Conservation (phyloP, 2,888 invertebrate genomes). For the Apodemia duryi region DNA sequence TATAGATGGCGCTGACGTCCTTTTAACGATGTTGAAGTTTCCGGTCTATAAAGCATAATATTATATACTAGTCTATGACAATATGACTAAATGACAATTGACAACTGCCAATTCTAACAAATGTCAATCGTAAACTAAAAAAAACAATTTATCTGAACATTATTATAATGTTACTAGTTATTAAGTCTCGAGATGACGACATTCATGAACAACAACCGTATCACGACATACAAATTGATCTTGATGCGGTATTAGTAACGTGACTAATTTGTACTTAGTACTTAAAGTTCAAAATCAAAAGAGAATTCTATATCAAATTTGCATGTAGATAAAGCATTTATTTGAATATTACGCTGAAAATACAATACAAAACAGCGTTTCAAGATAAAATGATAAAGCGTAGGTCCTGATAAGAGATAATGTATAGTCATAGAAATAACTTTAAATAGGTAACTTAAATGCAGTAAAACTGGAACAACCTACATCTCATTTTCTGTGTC, state of each 20-base stretch:
- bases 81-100: background rate
- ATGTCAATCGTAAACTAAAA: background rate
- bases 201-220: background rate
- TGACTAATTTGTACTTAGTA: background rate
- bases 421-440: background rate
- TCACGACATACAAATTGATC: background rate
- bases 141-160: background rate
- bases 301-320: slow-evolving; percentile 2
- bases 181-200: background rate
- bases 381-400: background rate
- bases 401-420: background rate
- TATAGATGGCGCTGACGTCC: no score
- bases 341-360: slow-evolving; percentile 10
- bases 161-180: background rate
- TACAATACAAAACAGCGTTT: background rate
- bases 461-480: no score
- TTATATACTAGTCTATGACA: no score
- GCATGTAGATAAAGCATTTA: slow-evolving; percentile 14
- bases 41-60: no score
- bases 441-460: no score
- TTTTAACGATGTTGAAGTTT: no score
- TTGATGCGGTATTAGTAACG: background rate
- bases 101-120: background rate
- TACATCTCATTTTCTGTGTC: no score
- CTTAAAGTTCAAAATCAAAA: slow-evolving; percentile 2